phyloP scores from a whole-genome alignment of 2,888 invertebrate genomes.

The Apodemia duryi region DNA sequence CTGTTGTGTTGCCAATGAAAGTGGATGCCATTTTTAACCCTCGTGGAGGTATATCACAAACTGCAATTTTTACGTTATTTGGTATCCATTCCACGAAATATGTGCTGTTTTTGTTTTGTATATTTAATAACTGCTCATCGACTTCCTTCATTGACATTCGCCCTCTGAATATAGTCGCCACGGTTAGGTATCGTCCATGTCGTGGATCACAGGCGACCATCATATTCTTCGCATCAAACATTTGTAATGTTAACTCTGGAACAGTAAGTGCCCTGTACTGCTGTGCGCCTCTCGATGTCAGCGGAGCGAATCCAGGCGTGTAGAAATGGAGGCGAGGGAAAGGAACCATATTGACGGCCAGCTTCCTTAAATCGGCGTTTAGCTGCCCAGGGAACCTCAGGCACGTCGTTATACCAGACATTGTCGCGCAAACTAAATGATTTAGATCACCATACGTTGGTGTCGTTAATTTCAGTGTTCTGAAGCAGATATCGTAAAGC shows the following conservation, averaged over 20 bases:
- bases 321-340: slow-evolving; percentile 82
- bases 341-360: slow-evolving; percentile 78
- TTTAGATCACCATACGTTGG: slow-evolving; percentile 90
- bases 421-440: slow-evolving; percentile 89
- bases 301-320: slow-evolving; percentile 81
- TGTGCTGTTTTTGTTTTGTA: slow-evolving; percentile 88
- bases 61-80: slow-evolving; percentile 87
- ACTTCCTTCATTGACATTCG: slow-evolving; percentile 97
- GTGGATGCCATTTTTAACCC: slow-evolving; percentile 92
- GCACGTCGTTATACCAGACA: slow-evolving; percentile 92
- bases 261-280: slow-evolving; percentile 94
- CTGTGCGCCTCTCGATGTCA: slow-evolving; percentile 89
- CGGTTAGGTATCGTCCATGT: slow-evolving; percentile 93
- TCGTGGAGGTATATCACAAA: slow-evolving; percentile 87
- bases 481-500: slow-evolving; percentile 87
- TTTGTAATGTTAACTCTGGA: slow-evolving; percentile 87
- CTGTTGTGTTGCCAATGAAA: slow-evolving; percentile 92
- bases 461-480: slow-evolving; percentile 85
- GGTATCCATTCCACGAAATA: slow-evolving; percentile 92
- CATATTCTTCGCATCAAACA: slow-evolving; percentile 86
- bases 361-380: slow-evolving; percentile 66
- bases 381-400: slow-evolving; percentile 81
- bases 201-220: slow-evolving; percentile 95
- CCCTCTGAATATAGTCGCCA: slow-evolving; percentile 93
- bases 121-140: slow-evolving; percentile 87